A percentile compares a stretch with the other conserved stretches of the same genome.
Conservation (phyloP, 2,113 vertebrate genomes). For the Caranx ignobilis region DNA sequence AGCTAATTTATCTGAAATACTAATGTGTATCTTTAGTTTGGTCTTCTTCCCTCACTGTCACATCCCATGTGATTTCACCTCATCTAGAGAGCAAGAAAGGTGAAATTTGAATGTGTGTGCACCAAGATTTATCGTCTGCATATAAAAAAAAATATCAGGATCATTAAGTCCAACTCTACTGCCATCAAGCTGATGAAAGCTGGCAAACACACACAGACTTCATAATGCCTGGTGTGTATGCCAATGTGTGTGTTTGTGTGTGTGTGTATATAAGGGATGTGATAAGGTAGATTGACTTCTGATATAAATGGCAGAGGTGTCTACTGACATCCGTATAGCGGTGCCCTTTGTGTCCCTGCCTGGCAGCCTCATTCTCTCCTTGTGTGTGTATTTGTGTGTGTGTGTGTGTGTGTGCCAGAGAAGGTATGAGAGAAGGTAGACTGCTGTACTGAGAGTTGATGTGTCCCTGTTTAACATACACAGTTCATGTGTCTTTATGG, state of each 20-base stretch:
- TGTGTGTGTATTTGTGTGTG: constrained; percentile 31
- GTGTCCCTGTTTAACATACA: neutral
- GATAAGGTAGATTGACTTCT: constrained; percentile 82
- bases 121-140: constrained; percentile 81
- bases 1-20: neutral
- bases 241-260: constrained; percentile 43
- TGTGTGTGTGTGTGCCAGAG: constrained; percentile 33
- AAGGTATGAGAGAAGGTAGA: neutral
- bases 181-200: constrained; percentile 83
- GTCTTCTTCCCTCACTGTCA: constrained; percentile 12
- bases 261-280: constrained; percentile 68
- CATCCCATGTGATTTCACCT: constrained; percentile 50
- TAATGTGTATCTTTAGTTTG: constrained; percentile 5
- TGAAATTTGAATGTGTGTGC: constrained; percentile 77
- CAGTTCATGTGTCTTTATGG: no score
- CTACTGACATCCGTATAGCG: constrained; percentile 67
- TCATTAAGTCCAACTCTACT: constrained; percentile 83
- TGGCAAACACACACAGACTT: constrained; percentile 75
- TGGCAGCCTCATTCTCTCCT: constrained; percentile 53
- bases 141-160: constrained; percentile 79
- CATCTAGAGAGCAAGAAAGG: constrained; percentile 70
- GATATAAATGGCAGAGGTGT: constrained; percentile 78
- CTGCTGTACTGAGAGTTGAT: neutral
- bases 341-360: constrained; percentile 76
- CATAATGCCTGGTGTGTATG: constrained; percentile 62